phyloP scores from a whole-genome alignment of 2,797 vertebrate genomes.

The Notolabrus celidotus region DNA sequence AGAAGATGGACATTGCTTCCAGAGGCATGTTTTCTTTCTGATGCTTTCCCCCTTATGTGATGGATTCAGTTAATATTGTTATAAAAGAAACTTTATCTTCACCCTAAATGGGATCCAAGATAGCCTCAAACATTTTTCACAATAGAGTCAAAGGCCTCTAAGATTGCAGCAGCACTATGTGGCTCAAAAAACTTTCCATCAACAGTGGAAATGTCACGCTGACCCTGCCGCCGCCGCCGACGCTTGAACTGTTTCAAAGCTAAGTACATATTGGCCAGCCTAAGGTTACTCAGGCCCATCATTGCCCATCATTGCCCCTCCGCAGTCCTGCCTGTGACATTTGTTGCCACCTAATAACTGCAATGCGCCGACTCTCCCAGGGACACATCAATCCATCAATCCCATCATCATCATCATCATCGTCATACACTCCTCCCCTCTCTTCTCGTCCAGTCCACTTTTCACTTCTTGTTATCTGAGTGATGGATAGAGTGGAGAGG shows the following conservation, averaged over 20 bases:
- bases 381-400: constrained; percentile 71
- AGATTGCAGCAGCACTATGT: background rate
- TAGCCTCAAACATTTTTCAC: background rate
- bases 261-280: constrained; percentile 36
- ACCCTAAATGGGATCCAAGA: background rate
- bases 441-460: constrained; percentile 59
- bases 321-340: constrained; percentile 50
- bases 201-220: constrained; percentile 29
- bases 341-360: constrained; percentile 49
- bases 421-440: constrained; percentile 36
- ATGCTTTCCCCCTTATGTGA: background rate
- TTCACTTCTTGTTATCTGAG: constrained; percentile 78
- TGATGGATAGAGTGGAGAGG: constrained; percentile 75
- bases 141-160: background rate
- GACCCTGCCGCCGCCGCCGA: constrained; percentile 27
- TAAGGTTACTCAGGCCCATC: constrained; percentile 53
- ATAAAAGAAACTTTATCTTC: background rate
- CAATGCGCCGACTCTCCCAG: constrained; percentile 55
- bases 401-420: constrained; percentile 63
- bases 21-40: no score
- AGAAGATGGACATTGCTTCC: no score
- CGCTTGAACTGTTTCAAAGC: constrained; percentile 21
- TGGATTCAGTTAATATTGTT: background rate
- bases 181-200: constrained; percentile 4
- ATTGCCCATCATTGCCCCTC: constrained; percentile 38